Percentiles rank a stretch among this genome's conserved stretches.
phyloP scores from a whole-genome alignment of 2,113 vertebrate species.

The Delphinapterus leucas region DNA sequence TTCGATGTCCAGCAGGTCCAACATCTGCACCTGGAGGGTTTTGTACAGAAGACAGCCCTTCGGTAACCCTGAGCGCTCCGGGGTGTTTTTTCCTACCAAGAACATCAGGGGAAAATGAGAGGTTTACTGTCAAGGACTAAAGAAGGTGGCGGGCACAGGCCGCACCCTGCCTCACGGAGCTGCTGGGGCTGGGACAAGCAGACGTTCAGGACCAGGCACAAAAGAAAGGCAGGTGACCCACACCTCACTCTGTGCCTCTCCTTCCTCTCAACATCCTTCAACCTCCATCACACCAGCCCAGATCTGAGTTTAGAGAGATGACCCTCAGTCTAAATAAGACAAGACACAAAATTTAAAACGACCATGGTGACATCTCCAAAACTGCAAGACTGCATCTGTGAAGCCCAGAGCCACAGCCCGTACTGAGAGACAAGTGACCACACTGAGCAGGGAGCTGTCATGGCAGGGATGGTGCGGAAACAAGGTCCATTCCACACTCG shows the following conservation, averaged over 20 bases:
- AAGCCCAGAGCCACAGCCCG: background rate
- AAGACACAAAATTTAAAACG: background rate
- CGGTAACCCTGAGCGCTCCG: slow-evolving; percentile 88
- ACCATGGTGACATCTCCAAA: background rate
- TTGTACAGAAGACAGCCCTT: slow-evolving; percentile 92
- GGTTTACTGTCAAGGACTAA: slow-evolving; percentile 33
- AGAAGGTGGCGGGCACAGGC: background rate
- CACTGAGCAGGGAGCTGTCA: background rate
- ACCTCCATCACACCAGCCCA: background rate
- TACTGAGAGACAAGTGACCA: background rate
- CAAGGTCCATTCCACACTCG: background rate
- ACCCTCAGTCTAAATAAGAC: background rate
- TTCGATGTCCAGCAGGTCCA: slow-evolving; percentile 96
- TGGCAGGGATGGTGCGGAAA: background rate
- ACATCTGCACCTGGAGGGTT: slow-evolving; percentile 96
- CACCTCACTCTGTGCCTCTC: background rate
- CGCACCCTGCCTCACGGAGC: background rate
- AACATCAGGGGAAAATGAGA: slow-evolving; percentile 68
- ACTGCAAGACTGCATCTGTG: background rate
- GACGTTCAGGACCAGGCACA: background rate
- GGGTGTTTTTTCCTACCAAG: slow-evolving; percentile 84
- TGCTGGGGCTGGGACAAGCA: background rate
- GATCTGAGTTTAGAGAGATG: background rate
- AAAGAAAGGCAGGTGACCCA: too few relatives aligned
- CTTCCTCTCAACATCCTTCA: background rate